Base-by-base conservation (phyloP, 2,888 invertebrate species). In the Meghimatium bilineatum region DNA sequence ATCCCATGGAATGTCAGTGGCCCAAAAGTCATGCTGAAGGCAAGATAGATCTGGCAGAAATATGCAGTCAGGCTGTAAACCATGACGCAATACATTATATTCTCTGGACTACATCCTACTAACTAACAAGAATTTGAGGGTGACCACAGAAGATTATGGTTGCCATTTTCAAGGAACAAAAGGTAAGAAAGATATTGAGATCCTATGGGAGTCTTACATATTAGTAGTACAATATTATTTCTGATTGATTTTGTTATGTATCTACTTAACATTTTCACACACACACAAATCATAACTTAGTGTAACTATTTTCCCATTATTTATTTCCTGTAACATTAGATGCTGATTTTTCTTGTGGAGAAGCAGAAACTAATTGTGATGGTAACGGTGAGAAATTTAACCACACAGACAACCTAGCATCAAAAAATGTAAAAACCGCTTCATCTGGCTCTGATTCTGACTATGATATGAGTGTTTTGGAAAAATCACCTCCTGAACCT, bases 391-490 rank as follows among this genome's bases (percentile, higher is more conserved):
- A 36, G 6, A 52, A 79, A 12, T 10, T 6, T 66, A 72, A 0
- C 26, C 52, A 52, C n/a, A 38, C 23, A 52, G 63, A 60, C n/a
- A 81, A 38, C 10, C n/a, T 38, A 44, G 38, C 63, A n/a, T n/a
- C 72, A 44, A 36, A 44, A 12, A 34, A 36, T 63, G 20, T 56
- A 29, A 32, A 71, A 60, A 23, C 56, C 32, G 29, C 56, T 36
- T 34, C 32, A n/a, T n/a, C 80, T 3, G 72, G 63, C 29, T 82
- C 75, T 12, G 56, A 56, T 23, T 56, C 56, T 56, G 80, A 80
- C 38, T 80, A 80, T 36, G 80, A 80, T 26, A 80, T 80, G 71
- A n/a, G 17, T 52, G 56, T 72, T 71, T n/a, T 66, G 23, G 74
- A 72, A 17, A 26, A 17, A 82, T 32, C 29, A 6, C 26, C 67